These are phyloP conservation scores for Poeciliopsis retropinna DNA, from an alignment of 2,113 vertebrate genomes.

Conservation along the genomic window DNA sequence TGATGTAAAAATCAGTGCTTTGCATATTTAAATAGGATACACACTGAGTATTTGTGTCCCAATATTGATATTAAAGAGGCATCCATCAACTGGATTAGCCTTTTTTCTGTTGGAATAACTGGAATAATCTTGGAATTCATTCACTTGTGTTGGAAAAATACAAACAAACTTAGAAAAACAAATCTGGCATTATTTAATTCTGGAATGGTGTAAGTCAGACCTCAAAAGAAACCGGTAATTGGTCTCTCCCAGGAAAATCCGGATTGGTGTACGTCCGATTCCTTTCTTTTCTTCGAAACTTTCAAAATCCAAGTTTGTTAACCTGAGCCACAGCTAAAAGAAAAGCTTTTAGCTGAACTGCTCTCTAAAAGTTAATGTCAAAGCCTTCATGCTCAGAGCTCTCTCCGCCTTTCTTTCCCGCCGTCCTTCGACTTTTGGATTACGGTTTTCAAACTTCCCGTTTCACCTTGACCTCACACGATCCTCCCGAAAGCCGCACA, in stretches of 20 bases:
- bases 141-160: background rate
- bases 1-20: too few relatives aligned
- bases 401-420: constrained; percentile 2
- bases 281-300: background rate
- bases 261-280: background rate
- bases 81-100: too few relatives aligned
- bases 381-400: constrained; percentile 16
- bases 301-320: background rate
- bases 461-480: constrained; percentile 64
- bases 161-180: background rate
- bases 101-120: too few relatives aligned
- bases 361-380: constrained; percentile 11
- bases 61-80: too few relatives aligned
- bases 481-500: constrained; percentile 57
- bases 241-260: background rate
- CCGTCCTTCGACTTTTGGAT: constrained; percentile 34
- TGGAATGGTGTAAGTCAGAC: background rate
- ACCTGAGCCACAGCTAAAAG: background rate
- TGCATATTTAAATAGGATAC: too few relatives aligned
- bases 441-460: constrained; percentile 37
- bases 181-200: background rate
- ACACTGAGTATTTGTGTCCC: too few relatives aligned
- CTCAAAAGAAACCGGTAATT: background rate
- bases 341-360: background rate
- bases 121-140: background rate